Percentiles rank a stretch among this genome's conserved stretches.
Conservation (phyloP, 37 sponge, comb jelly and placozoan genomes). For the Hexactinellida sp. region DNA sequence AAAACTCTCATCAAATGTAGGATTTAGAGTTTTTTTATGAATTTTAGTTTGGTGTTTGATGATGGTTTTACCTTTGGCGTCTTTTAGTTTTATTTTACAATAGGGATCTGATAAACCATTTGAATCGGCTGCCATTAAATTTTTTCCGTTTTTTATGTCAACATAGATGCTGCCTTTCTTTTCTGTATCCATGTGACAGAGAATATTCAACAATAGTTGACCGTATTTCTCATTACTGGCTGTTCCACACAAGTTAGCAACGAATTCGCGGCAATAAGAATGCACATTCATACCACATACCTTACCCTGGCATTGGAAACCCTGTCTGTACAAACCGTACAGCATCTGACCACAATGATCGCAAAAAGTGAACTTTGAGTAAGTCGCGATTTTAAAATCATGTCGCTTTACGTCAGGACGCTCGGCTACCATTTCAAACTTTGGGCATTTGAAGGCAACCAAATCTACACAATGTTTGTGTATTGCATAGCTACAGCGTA, state of each 20-base stretch:
- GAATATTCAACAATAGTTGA: background rate
- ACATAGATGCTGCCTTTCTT: background rate
- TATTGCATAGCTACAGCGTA: background rate
- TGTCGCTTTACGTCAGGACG: slow-evolving; percentile 1
- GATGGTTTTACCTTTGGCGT: background rate
- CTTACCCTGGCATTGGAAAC: slow-evolving; percentile 10
- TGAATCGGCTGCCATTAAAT: background rate
- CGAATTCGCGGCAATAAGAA: background rate
- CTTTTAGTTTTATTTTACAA: slow-evolving; percentile 1
- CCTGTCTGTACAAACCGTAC: background rate
- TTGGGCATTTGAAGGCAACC: slow-evolving; percentile 1
- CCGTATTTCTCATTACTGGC: background rate
- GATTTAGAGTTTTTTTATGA: slow-evolving; percentile 14
- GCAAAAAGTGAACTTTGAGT: background rate
- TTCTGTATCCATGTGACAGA: background rate
- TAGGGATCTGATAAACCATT: slow-evolving; percentile 6
- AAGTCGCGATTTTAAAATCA: background rate
- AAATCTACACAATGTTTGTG: background rate
- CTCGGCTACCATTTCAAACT: background rate
- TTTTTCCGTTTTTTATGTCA: background rate
- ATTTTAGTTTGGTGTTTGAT: slow-evolving; percentile 15
- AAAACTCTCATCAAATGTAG: slow-evolving; percentile 15
- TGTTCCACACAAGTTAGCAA: background rate
- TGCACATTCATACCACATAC: slow-evolving; percentile 14
- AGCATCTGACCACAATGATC: slow-evolving; percentile 11